Evolutionary conservation across 2,113 vertebrate species (phyloP), one percentile per base, ranked within the genome.

Genomic region (Excalfactoria chinensis): DNA sequence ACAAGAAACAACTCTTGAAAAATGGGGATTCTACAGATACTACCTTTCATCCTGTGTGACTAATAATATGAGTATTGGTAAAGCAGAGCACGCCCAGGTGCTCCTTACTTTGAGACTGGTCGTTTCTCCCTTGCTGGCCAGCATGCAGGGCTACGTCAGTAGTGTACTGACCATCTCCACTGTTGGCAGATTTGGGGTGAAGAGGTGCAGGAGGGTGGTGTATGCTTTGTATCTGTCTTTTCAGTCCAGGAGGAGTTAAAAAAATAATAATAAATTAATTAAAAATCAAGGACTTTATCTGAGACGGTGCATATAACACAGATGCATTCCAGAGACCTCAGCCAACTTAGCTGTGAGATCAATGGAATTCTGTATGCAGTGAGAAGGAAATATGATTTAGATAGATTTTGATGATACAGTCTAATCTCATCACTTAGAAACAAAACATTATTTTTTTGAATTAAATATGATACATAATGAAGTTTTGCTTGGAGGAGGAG

Each of bases 61-160:
- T 63, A 51, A 53, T 21, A 84, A 35, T 15, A 32, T 1, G 76
- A 37, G 16, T 14, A 2, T 8, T 34, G 71, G 41, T 58, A 41
- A 84, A 76, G 28, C 59, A 53, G 69, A 30, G 44, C 35, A 59
- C 66, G 32, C 43, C 44, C 40, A 25, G 48, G 48, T 46, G 58
- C 35, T 63, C 28, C 60, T 59, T 46, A 4, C 48, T 41, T 55
- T 3, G 3, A 25, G 55, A 3, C 3, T 2, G 25, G 56, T 53
- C 74, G 44, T 78, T 55, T 41, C 73, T 20, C 32, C 28, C 35
- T 66, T 30, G 48, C 89, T 17, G 55, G 2, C 67, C 69, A 55
- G 34, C 26, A 3, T 2, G 14, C 40, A 17, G 4, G 8, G 32
- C 25, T 3, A 48, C 2, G 0, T 7, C 0, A 11, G 25, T 28